These are phyloP conservation scores for Dendropsophus ebraccatus DNA, from an alignment of 2,113 vertebrate species.

Conservation along the genomic window DNA sequence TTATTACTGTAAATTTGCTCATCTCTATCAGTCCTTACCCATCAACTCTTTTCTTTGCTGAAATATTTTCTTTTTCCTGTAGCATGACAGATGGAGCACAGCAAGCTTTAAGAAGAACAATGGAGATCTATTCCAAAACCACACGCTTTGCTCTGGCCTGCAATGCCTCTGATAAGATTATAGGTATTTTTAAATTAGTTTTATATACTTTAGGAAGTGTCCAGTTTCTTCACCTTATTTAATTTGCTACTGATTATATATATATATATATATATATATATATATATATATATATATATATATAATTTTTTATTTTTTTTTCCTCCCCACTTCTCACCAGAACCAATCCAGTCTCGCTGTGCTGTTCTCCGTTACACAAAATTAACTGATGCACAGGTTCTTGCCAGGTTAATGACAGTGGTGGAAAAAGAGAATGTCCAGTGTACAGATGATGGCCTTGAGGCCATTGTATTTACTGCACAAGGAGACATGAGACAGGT, in stretches of 20 bases:
- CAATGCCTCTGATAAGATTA: conserved; percentile 96
- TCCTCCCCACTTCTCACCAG: conserved; percentile 65
- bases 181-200: conserved; percentile 70
- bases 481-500: conserved; percentile 99
- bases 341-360: conserved; percentile 96
- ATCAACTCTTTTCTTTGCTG: too few species aligned
- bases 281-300: too few species aligned
- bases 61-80: conserved; percentile 1
- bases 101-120: conserved; percentile 93
- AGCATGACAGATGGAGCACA: conserved; percentile 99
- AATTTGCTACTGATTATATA: background rate
- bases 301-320: too few species aligned
- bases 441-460: conserved; percentile 88
- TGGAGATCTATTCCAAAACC: conserved; percentile 98
- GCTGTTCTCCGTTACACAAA: conserved; percentile 95
- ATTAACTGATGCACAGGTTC: conserved; percentile 89
- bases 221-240: background rate
- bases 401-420: conserved; percentile 84
- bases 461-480: conserved; percentile 95
- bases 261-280: too few species aligned
- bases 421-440: conserved; percentile 83
- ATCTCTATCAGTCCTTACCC: too few species aligned
- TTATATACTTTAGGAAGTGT: background rate
- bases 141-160: conserved; percentile 95
- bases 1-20: too few species aligned